Evolutionary conservation across 2,888 invertebrate species (phyloP), one percentile per base, ranked within the genome.

Genomic region (Caenorhabditis becei): DNA sequence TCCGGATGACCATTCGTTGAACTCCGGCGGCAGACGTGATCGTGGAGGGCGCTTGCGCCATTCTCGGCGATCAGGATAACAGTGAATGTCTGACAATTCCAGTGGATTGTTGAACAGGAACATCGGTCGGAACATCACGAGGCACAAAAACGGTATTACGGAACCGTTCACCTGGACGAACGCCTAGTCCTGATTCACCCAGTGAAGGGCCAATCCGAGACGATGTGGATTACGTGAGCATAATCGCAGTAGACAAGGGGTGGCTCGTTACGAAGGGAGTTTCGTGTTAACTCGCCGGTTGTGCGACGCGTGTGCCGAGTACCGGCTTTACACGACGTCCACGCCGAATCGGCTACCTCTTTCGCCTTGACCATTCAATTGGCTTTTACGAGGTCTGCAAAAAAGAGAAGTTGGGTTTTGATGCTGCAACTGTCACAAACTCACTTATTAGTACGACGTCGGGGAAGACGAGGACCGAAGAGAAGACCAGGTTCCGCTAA

Each of bases 1-100:
- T 56, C 72, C 72, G 72, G 72, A 63, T 72, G 72, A 63, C 63
- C 72, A 65, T 72, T 72, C 72, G 72, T 72, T 72, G 16, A 72
- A 58, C 72, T 72, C 63, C 63, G 63, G 63, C 8, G 47, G 24
- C 47, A 16, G 0, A 5, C 16, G 23, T 41, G 72, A 47, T 28
- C 44, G 53, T 53, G 16, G 53, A 62, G 71, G 54, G 44, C 23
- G 44, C 26, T 20, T 20, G 0, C 26, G 20, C 28, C 62, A 32
- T 62, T 71, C 44, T 53, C 70, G 1, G 24, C 53, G 53, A 59
- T 41, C 7, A 16, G 2, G 26, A n/a, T 41, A 41, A 41, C 10
- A 41, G 41, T 20, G 20, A 18, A 16, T n/a, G n/a, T n/a, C 18
- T 67, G 67, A 67, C 66, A 16, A 66, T 66, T 66, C 54, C 3